These are phyloP conservation scores for Steinernema hermaphroditum DNA, from an alignment of 2,888 invertebrate genomes.

Conservation along the genomic window DNA sequence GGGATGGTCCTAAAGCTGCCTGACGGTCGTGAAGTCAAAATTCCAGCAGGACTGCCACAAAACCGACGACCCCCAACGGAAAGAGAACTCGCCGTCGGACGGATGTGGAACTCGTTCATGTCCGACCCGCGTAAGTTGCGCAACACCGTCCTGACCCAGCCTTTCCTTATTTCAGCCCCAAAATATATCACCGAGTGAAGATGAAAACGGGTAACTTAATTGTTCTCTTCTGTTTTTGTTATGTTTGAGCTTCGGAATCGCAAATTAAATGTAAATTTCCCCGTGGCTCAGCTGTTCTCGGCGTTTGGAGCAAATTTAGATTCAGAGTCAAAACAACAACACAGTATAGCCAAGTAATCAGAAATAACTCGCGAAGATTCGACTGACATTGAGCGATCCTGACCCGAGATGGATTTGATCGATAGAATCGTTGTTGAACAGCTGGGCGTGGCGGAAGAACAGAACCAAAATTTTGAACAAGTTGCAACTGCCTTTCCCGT, in stretches of 20 bases:
- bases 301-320: no score
- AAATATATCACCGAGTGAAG: neutral
- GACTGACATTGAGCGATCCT: conserved; percentile 11
- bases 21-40: neutral
- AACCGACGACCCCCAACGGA: no score
- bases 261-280: no score
- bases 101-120: neutral
- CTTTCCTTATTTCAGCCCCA: neutral
- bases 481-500: neutral
- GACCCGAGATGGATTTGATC: conserved; percentile 8
- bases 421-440: conserved; percentile 11
- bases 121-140: neutral
- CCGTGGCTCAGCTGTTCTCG: no score
- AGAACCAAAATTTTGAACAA: conserved; percentile 13
- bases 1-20: neutral
- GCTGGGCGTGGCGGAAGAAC: conserved; percentile 11
- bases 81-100: neutral
- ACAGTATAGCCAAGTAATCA: neutral
- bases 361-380: neutral
- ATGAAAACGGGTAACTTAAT: conserved; percentile 2
- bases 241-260: no score
- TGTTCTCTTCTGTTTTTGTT: conserved; percentile 10
- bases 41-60: neutral
- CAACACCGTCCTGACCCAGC: no score
- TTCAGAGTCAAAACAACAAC: no score